Evolutionary conservation across 92 coral and sea anemone species (phyloP), one percentile per base, ranked within the genome.

Genomic region (Heliopora coerulea): DNA sequence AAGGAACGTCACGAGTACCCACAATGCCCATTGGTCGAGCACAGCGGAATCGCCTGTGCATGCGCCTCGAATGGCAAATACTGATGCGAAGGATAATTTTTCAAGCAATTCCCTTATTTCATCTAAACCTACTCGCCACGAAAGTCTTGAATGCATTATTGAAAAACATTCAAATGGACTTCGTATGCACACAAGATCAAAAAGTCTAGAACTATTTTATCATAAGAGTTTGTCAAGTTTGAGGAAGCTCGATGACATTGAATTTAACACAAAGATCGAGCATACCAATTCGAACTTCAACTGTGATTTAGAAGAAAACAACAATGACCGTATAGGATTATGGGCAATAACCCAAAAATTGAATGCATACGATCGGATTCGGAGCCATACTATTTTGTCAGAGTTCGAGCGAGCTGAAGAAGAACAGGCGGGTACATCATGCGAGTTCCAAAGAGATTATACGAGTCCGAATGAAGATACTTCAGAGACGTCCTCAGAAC

Each of bases 301-400:
- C 6, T 8, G 1, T 1, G 37, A 21, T 58, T 58, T 12, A 25
- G 37, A 25, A 58, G 63, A 14, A 19, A 58, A 88, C 46, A 65
- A 54, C 57, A 59, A 65, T 65, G 74, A 72, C 34, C 90, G 83
- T 8, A 83, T 62, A 13, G 97, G 96, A 18, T 50, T 92, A 54
- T 67, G 83, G 82, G 89, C 79, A 59, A 86, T 92, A 26, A 82
- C 97, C 59, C 89, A 88, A 66, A 90, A 88, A 65, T 66, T 92
- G 34, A 83, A 92, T 32, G 92, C 93, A 62, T 67, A 21, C 58
- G 74, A 67, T 12, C 8, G 56, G 39, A 19, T 29, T 20, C 44
- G 28, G 30, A 63, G 70, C 18, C 70, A 19, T 11, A n/a, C 46
- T 1, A 34, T 52, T 11, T 34, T 63, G 50, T 29, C 44, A 12